These are phyloP conservation scores for Mythimna vitellina DNA, from an alignment of 2,888 invertebrate species.

Conservation along the genomic window DNA sequence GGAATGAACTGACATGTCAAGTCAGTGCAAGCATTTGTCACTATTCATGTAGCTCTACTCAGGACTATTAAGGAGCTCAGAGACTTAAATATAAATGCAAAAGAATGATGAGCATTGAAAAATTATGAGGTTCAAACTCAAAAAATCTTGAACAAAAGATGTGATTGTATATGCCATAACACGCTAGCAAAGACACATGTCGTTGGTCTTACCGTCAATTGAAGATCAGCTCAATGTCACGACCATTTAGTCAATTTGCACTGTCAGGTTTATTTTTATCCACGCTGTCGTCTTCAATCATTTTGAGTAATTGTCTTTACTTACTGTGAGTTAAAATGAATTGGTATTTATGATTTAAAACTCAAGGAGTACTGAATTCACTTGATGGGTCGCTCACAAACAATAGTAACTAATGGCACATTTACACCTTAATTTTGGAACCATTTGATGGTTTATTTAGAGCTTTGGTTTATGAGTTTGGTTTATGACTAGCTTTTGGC, in stretches of 20 bases:
- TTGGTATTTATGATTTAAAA: slow-evolving; percentile 2
- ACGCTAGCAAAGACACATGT: slow-evolving; percentile 5
- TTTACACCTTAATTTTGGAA: no score
- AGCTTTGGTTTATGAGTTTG: not conserved
- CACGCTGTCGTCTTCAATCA: slow-evolving; percentile 13
- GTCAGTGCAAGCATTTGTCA: no score
- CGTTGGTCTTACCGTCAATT: slow-evolving; percentile 28
- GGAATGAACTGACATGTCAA: no score
- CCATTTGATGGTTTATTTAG: not conserved
- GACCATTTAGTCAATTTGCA: slow-evolving; percentile 37
- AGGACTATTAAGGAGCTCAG: no score
- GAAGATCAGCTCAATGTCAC: slow-evolving; percentile 44
- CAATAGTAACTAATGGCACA: no score
- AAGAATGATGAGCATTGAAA: not conserved
- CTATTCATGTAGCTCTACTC: no score
- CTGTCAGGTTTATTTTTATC: slow-evolving; percentile 40
- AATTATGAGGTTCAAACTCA: not conserved
- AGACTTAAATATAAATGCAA: no score
- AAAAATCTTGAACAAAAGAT: not conserved
- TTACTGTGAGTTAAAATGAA: not conserved
- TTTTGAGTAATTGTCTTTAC: slow-evolving; percentile 17
- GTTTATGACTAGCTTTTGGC: no score
- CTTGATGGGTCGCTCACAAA: not conserved
- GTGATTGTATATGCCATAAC: not conserved
- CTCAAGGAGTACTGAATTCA: not conserved